Evolutionary conservation across 1,140 invertebrate species (phyloP).

Genomic region (Leucophenga varia): DNA sequence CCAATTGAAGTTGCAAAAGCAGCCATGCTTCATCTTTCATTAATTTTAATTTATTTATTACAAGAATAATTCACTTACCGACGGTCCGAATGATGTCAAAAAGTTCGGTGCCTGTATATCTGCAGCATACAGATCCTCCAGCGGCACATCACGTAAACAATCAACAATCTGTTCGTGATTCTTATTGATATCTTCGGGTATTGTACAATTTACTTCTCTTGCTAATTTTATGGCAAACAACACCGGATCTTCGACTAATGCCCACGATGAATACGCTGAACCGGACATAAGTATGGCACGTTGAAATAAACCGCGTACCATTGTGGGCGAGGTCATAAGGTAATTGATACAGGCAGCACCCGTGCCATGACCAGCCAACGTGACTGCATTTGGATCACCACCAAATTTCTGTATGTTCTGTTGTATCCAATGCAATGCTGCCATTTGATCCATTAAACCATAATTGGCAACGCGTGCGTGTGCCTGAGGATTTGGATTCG

Average conservation of each 20-base stretch:
- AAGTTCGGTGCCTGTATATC: conserved; percentile 82
- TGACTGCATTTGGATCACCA: conserved; percentile 85
- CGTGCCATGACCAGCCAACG: conserved; percentile 89
- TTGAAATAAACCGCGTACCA: conserved; percentile 86
- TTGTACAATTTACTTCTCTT: conserved; percentile 80
- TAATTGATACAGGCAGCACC: conserved; percentile 95
- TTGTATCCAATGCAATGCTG: conserved; percentile 87
- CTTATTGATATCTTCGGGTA: conserved; percentile 74
- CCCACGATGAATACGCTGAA: conserved; percentile 92
- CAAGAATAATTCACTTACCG: too few relatives aligned
- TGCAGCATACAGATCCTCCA: conserved; percentile 75
- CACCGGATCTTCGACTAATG: conserved; percentile 85
- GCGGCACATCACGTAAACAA: conserved; percentile 73
- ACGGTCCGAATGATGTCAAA: conserved; percentile 52
- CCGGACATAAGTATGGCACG: conserved; percentile 88
- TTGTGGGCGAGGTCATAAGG: conserved; percentile 90
- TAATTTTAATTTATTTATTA: too few relatives aligned
- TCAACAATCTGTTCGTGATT: conserved; percentile 80
- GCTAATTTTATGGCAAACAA: conserved; percentile 83
- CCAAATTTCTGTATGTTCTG: conserved; percentile 89
- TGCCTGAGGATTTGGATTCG: conserved; percentile 75
- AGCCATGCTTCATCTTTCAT: too few relatives aligned
- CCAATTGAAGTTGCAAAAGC: too few relatives aligned
- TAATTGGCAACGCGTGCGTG: conserved; percentile 87
- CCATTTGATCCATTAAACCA: conserved; percentile 91